Percentiles rank a stretch among this genome's conserved stretches.
Evolutionary conservation across 2,113 vertebrate species (phyloP).

Genomic region (Sminthopsis crassicaudata): DNA sequence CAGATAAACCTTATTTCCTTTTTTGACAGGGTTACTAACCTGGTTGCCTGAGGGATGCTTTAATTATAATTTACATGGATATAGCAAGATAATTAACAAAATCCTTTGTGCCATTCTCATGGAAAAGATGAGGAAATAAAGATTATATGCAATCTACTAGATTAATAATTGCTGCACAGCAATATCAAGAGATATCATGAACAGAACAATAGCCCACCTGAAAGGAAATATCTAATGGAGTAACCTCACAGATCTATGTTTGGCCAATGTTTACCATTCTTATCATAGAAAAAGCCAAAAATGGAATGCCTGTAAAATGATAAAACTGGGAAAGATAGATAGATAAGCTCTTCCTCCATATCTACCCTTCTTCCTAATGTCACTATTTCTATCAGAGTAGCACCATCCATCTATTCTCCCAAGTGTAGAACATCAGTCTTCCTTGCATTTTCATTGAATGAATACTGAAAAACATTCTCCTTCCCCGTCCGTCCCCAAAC

Average conservation of each 20-base stretch:
- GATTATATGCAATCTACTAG: not conserved
- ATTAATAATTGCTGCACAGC: not conserved
- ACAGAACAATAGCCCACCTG: not conserved
- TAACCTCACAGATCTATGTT: not conserved
- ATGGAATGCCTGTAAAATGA: not conserved
- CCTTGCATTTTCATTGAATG: not conserved
- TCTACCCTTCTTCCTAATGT: not conserved
- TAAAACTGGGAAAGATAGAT: not conserved
- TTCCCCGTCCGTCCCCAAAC: not conserved
- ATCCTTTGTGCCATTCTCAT: not conserved
- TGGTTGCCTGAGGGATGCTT: not conserved
- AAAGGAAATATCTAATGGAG: not conserved
- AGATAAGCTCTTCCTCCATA: not conserved
- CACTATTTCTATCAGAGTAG: not conserved
- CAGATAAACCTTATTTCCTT: not conserved
- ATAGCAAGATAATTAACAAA: not conserved
- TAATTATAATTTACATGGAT: not conserved
- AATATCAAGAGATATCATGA: not conserved
- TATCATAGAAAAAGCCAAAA: not conserved
- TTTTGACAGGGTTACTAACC: not conserved
- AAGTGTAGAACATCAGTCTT: not conserved
- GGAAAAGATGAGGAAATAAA: not conserved
- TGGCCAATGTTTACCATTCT: not conserved
- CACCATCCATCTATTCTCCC: not conserved
- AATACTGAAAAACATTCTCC: not conserved